Conservation (phyloP, 2,888 invertebrate species). For the Ochropleura plecta region DNA sequence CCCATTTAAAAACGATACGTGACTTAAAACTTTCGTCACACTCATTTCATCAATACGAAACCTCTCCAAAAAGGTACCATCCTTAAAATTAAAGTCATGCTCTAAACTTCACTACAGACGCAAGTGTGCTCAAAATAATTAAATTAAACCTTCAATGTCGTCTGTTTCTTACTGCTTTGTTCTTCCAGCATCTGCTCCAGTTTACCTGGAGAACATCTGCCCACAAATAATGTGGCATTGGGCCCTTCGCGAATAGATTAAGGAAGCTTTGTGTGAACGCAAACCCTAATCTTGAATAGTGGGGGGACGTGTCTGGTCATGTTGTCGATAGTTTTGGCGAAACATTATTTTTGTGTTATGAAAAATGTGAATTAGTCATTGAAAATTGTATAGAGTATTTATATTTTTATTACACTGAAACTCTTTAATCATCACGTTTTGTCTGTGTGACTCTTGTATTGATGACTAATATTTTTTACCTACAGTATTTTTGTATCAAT, state of each 20-base stretch:
- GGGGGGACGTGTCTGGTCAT: slow-evolving; percentile 59
- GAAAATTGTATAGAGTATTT: background rate
- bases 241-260: slow-evolving; percentile 85
- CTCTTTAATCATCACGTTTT: background rate
- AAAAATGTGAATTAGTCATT: background rate
- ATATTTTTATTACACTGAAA: background rate
- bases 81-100: background rate
- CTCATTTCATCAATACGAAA: slow-evolving; percentile 14
- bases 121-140: slow-evolving; percentile 76
- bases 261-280: slow-evolving; percentile 79
- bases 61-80: slow-evolving; percentile 7
- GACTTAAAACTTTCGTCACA: slow-evolving; percentile 1
- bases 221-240: slow-evolving; percentile 70
- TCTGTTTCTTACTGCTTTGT: slow-evolving; percentile 73
- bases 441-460: background rate
- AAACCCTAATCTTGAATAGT: slow-evolving; percentile 82
- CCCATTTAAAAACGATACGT: slow-evolving; percentile 11
- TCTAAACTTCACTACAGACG: slow-evolving; percentile 42
- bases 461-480: background rate
- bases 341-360: too few species aligned
- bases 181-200: slow-evolving; percentile 85
- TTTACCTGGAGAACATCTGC: slow-evolving; percentile 88
- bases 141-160: slow-evolving; percentile 82
- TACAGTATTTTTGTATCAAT: slow-evolving; percentile 7
- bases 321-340: slow-evolving; percentile 35